Conservation (phyloP, 2,113 vertebrate species). For the Clupea harengus region DNA sequence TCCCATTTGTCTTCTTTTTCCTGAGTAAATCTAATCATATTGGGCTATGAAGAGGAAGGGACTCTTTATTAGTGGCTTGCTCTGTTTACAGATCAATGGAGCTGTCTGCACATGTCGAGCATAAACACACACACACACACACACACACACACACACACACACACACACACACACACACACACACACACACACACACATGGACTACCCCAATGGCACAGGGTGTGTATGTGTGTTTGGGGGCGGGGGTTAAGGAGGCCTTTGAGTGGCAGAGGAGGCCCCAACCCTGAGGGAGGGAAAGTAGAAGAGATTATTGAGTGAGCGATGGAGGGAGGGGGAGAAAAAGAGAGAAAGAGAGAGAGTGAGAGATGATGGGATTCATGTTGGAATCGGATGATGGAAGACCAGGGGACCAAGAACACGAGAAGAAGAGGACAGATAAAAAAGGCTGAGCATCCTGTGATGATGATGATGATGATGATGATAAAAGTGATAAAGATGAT, state of each 20-base stretch:
- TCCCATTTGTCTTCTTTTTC: constrained; percentile 31
- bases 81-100: constrained; percentile 47
- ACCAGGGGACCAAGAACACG: neutral
- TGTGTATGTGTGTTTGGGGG: neutral
- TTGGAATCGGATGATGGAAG: neutral
- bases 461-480: neutral
- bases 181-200: neutral
- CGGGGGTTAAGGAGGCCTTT: neutral
- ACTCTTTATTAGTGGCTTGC: constrained; percentile 50
- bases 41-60: constrained; percentile 39
- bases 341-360: neutral
- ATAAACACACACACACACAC: neutral
- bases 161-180: neutral
- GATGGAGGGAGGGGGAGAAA: neutral
- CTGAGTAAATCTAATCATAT: constrained; percentile 47
- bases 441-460: neutral
- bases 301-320: neutral
- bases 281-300: neutral
- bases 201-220: neutral
- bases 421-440: neutral
- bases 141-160: neutral
- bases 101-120: constrained; percentile 37
- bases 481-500: neutral
- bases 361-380: neutral
- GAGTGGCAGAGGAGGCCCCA: neutral